Conservation (phyloP, 2,113 vertebrate genomes). For the Euleptes europaea region DNA sequence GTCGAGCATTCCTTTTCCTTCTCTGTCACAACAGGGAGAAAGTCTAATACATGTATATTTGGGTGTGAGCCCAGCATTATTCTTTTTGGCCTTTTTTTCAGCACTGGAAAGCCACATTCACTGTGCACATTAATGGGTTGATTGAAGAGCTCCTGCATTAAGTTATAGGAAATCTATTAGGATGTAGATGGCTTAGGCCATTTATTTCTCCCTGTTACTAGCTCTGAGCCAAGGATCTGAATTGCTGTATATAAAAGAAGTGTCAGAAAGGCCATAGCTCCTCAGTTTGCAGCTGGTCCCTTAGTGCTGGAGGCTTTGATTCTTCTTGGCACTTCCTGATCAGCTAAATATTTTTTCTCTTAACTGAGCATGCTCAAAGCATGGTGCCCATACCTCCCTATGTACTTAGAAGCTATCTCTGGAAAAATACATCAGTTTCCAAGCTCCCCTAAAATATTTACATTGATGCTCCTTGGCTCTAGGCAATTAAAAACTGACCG, state of each 20-base stretch:
- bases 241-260: background rate
- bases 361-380: background rate
- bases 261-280: background rate
- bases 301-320: background rate
- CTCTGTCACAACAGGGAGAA: background rate
- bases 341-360: background rate
- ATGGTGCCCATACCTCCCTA: background rate
- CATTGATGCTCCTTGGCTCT: background rate
- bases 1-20: background rate
- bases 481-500: background rate
- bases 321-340: background rate
- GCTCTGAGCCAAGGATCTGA: constrained; percentile 9
- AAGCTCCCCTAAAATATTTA: background rate
- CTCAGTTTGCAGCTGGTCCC: background rate
- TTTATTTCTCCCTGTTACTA: constrained; percentile 20
- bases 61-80: background rate
- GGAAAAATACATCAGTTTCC: background rate
- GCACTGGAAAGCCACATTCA: background rate
- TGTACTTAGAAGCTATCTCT: background rate
- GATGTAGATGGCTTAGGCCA: background rate
- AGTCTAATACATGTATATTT: constrained; percentile 7
- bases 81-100: constrained; percentile 2
- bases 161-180: constrained; percentile 25
- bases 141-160: constrained; percentile 15
- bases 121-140: constrained; percentile 4